phyloP scores from a whole-genome alignment of 1,140 invertebrate species.

The Drosophila jambulina region DNA sequence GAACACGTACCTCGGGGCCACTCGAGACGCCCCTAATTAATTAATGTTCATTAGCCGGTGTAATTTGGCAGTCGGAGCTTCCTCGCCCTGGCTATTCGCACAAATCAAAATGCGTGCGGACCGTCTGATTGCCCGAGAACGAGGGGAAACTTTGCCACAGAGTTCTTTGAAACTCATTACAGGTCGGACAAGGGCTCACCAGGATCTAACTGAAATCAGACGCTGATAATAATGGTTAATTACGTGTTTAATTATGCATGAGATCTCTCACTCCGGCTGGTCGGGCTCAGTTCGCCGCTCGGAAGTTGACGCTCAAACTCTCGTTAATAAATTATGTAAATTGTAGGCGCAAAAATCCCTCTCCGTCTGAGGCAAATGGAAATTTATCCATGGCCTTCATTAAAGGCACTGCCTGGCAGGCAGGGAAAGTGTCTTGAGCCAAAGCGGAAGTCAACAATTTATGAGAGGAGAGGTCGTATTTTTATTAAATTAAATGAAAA shows the following conservation, averaged over 20 bases:
- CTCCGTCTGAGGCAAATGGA: conserved; percentile 48
- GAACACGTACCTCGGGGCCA: conserved; percentile 41
- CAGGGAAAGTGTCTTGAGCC: conserved; percentile 63
- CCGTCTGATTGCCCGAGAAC: conserved; percentile 59
- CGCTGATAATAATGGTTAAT: conserved; percentile 83
- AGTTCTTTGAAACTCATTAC: conserved; percentile 77
- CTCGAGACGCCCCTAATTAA: conserved; percentile 65
- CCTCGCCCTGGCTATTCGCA: conserved; percentile 45
- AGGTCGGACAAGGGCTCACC: conserved; percentile 32
- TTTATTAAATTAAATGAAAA: conserved; percentile 72
- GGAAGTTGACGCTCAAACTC: conserved; percentile 81
- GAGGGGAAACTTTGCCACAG: conserved; percentile 42
- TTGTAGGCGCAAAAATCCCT: conserved; percentile 75
- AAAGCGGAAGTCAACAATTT: conserved; percentile 69
- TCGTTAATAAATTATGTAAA: conserved; percentile 83
- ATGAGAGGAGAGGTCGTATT: conserved; percentile 45
- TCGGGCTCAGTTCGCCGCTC: conserved; percentile 44
- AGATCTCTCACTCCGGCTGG: conserved; percentile 48
- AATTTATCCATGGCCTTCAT: conserved; percentile 62
- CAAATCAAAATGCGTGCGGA: conserved; percentile 73
- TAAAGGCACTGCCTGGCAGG: conserved; percentile 1
- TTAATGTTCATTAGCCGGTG: conserved; percentile 78
- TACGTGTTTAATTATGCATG: conserved; percentile 83
- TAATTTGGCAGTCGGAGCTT: conserved; percentile 40
- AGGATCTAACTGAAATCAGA: conserved; percentile 72